phyloP scores from a whole-genome alignment of 1,140 invertebrate genomes.

The Mylabris phalerata region DNA sequence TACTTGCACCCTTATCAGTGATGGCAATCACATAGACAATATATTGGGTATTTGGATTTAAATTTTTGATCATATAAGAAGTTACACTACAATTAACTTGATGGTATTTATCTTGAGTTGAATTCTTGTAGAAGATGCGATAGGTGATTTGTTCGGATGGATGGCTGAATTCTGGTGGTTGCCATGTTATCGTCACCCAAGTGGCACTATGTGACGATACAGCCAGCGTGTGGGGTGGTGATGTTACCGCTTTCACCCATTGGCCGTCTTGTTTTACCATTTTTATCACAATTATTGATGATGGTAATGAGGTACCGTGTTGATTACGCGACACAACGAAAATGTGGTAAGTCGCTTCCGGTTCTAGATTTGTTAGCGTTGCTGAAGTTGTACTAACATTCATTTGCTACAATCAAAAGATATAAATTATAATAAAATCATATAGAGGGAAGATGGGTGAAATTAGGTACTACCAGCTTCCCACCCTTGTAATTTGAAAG shows the following conservation, averaged over 20 bases:
- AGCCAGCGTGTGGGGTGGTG: conserved; percentile 67
- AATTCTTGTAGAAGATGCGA: conserved; percentile 61
- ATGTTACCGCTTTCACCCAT: conserved; percentile 54
- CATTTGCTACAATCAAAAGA: conserved; percentile 50
- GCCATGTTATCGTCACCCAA: conserved; percentile 71
- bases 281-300: conserved; percentile 68
- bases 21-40: conserved; percentile 66
- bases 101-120: conserved; percentile 51
- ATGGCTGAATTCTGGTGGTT: conserved; percentile 70
- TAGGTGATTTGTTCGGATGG: conserved; percentile 67
- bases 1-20: conserved; percentile 58
- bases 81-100: conserved; percentile 57
- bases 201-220: conserved; percentile 69
- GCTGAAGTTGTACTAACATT: conserved; percentile 56
- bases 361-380: conserved; percentile 54
- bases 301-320: conserved; percentile 68
- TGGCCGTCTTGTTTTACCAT: conserved; percentile 47
- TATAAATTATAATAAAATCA: background rate
- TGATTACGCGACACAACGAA: conserved; percentile 68
- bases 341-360: conserved; percentile 62
- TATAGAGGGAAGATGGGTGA: background rate
- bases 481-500: no score
- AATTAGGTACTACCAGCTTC: no score
- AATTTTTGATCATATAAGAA: conserved; percentile 59
- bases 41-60: conserved; percentile 71